phyloP scores from a whole-genome alignment of 2,113 vertebrate genomes.

The Rhadina sibilatrix region DNA sequence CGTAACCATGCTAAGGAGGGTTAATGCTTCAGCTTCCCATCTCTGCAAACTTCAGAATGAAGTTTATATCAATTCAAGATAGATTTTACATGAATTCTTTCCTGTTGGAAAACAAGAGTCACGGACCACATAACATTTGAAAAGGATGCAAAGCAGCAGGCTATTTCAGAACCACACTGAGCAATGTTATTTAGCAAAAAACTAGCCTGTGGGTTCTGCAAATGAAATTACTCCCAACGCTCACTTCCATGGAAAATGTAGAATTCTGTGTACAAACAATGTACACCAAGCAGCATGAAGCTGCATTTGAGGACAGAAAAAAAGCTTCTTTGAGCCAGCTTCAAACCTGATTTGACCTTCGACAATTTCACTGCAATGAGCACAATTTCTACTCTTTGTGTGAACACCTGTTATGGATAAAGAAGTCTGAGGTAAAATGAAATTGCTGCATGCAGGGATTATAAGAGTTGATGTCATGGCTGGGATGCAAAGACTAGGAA shows the following conservation, averaged over 20 bases:
- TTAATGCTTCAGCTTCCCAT: not conserved
- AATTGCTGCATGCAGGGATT: not conserved
- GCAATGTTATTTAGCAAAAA: slow-evolving; percentile 2
- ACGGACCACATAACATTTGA: not conserved
- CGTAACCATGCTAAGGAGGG: not conserved
- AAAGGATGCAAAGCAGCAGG: slow-evolving; percentile 6
- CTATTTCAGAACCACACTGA: slow-evolving; percentile 21
- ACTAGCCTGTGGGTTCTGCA: slow-evolving; percentile 21
- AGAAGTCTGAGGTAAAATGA: not conserved
- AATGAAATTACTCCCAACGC: not conserved
- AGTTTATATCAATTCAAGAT: not conserved
- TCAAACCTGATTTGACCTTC: not conserved
- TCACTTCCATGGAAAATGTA: not conserved
- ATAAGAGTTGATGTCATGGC: not conserved
- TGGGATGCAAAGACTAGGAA: not conserved
- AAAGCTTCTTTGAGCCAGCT: not conserved
- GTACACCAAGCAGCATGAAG: not conserved
- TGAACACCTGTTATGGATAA: not conserved
- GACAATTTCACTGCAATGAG: not conserved
- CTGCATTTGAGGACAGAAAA: not conserved
- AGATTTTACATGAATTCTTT: not conserved
- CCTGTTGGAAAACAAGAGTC: not conserved
- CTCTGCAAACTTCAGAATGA: not conserved
- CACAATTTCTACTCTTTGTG: not conserved
- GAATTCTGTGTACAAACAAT: not conserved